These are phyloP conservation scores for Paedocypris sp. DNA, from an alignment of 2,113 vertebrate genomes.

Conservation along the genomic window DNA sequence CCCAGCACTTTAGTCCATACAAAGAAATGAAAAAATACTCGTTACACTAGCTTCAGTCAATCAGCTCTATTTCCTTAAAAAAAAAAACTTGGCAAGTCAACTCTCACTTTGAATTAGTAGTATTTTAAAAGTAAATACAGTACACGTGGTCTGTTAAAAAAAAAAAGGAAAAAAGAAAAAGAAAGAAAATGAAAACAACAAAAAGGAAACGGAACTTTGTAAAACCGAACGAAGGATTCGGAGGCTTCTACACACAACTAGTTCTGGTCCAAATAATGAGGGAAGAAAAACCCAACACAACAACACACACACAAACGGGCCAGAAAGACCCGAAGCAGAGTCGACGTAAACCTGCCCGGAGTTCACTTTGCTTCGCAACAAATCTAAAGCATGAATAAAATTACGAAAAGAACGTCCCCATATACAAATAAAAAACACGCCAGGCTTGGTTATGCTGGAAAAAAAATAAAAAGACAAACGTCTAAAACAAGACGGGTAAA, in stretches of 20 bases:
- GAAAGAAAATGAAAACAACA: constrained; percentile 9
- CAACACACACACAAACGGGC: not conserved
- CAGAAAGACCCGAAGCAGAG: not conserved
- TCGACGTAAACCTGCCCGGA: constrained; percentile 3
- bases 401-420: not conserved
- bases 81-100: constrained; percentile 38
- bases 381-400: not conserved
- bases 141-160: constrained; percentile 24
- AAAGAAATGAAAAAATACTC: constrained; percentile 34
- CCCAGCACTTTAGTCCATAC: constrained; percentile 29
- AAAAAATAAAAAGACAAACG: not conserved
- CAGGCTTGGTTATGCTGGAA: constrained; percentile 32
- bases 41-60: constrained; percentile 15
- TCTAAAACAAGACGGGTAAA: constrained; percentile 4
- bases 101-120: constrained; percentile 41
- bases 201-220: constrained; percentile 1
- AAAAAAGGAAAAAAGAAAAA: constrained; percentile 13
- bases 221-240: constrained; percentile 9
- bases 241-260: constrained; percentile 7
- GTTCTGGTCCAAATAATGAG: constrained; percentile 6
- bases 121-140: constrained; percentile 34
- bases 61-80: constrained; percentile 25
- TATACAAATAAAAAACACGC: constrained; percentile 28
- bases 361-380: constrained; percentile 8
- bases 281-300: not conserved